Evolutionary conservation across 2,113 vertebrate species (phyloP).

Genomic region (Anarhynchus alexandrinus): DNA sequence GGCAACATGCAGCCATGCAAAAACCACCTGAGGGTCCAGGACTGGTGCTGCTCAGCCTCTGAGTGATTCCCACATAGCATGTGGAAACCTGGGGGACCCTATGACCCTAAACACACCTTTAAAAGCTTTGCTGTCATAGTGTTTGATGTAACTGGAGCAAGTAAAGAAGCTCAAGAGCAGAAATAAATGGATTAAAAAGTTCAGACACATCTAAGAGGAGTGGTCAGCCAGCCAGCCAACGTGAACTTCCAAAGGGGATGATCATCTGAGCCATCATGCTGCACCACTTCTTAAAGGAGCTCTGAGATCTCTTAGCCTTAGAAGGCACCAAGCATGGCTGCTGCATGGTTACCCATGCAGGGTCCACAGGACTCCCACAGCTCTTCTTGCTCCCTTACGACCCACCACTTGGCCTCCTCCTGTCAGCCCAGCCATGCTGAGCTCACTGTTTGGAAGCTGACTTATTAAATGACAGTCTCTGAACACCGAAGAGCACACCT

Average conservation of each 20-base stretch:
- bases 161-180: not conserved
- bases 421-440: not conserved
- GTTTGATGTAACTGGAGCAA: not conserved
- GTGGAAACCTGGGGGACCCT: not conserved
- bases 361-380: not conserved
- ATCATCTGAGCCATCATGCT: not conserved
- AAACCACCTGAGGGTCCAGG: not conserved
- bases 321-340: not conserved
- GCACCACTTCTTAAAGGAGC: not conserved
- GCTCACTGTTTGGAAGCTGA: not conserved
- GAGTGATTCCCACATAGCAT: not conserved
- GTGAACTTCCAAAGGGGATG: not conserved
- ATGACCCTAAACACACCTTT: not conserved
- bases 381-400: not conserved
- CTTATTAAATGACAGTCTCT: not conserved
- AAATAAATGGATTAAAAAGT: not conserved
- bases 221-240: not conserved
- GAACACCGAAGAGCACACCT: not conserved
- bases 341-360: not conserved
- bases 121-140: not conserved
- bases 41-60: not conserved
- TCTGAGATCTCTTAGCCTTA: not conserved
- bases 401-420: not conserved
- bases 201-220: not conserved
- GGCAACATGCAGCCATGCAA: accelerated